These are phyloP conservation scores for Gari tellinella DNA, from an alignment of 2,888 invertebrate species.

Conservation along the genomic window DNA sequence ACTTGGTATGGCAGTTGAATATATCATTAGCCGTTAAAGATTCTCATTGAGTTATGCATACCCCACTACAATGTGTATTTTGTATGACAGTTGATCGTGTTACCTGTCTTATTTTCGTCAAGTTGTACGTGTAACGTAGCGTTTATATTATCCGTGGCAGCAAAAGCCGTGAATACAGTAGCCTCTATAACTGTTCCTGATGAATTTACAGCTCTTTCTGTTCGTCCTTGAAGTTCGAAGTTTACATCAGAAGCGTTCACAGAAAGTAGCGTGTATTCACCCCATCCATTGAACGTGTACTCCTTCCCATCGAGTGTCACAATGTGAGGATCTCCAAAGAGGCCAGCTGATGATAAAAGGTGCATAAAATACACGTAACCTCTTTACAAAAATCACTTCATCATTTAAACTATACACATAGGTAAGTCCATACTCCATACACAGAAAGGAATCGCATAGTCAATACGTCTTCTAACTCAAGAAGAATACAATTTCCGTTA, in stretches of 20 bases:
- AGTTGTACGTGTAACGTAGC: slow-evolving; percentile 48
- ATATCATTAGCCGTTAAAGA: too few relatives aligned
- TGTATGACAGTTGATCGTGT: too few relatives aligned
- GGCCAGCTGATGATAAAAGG: slow-evolving; percentile 8
- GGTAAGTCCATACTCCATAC: too few relatives aligned
- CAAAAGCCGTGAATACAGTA: slow-evolving; percentile 47
- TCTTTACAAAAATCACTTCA: too few relatives aligned
- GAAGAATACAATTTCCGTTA: too few relatives aligned
- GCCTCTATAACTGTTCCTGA: slow-evolving; percentile 33
- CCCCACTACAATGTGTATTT: too few relatives aligned
- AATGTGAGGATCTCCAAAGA: slow-evolving; percentile 53
- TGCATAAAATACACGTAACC: too few relatives aligned
- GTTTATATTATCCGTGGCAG: slow-evolving; percentile 14
- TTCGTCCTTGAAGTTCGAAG: slow-evolving; percentile 46
- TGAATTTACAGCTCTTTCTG: slow-evolving; percentile 27
- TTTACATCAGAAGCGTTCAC: not conserved
- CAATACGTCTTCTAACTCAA: too few relatives aligned
- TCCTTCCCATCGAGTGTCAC: slow-evolving; percentile 36
- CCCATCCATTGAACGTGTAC: slow-evolving; percentile 56
- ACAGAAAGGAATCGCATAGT: too few relatives aligned
- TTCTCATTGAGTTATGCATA: too few relatives aligned
- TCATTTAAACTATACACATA: too few relatives aligned
- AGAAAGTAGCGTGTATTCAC: slow-evolving; percentile 39
- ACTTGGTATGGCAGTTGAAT: too few relatives aligned
- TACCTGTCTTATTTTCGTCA: slow-evolving; percentile 21